Base-by-base conservation (phyloP, 2,888 invertebrate species). In the Amblyjoppa fuscipennis region DNA sequence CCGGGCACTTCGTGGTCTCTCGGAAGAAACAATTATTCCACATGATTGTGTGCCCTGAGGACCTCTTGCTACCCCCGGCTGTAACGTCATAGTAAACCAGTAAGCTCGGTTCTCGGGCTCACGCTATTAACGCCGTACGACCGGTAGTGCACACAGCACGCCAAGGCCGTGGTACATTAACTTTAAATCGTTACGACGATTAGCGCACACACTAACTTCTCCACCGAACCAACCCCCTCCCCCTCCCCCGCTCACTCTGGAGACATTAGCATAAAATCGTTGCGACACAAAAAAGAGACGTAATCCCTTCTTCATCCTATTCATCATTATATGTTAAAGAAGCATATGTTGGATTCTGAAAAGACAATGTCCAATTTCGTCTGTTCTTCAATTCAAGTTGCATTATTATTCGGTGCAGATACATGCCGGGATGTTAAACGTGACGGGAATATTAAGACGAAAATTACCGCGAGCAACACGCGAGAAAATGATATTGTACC, bases 181-280 rank as follows among this genome's bases (percentile, higher is more conserved):
- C 79, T 80, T 83, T 61, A 73, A 85, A 85, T 85, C 85, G 82
- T 82, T 85, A 85, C 79, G 80, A 83, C 82, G 79, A 80, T 85
- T 80, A 85, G 34, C 61, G 38, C 74, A 41, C 66, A 53, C 64
- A 73, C 70, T 34, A 28, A n/a, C 20, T 59, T 70, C 69, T 76
- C 56, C 77, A 53, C 56, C 69, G 25, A 45, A 45, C 31, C 38
- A 74, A 61, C 56, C 59, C 64, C 59, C 61, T 38, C 78, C 74
- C 68, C 64, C 66, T 61, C 59, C 66, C 70, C 66, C 71, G 11
- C 59, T 56, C 74, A 75, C 85, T 75, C 82, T 79, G 68, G 53
- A 73, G 34, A 77, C 66, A 83, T 85, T 85, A 61, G 73, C 85
- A 85, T 85, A 83, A 76, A 76, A 80, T 76, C 82, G 53, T 79